Conservation (phyloP, 2,888 invertebrate genomes). For the Lasioglossum leucozonium region DNA sequence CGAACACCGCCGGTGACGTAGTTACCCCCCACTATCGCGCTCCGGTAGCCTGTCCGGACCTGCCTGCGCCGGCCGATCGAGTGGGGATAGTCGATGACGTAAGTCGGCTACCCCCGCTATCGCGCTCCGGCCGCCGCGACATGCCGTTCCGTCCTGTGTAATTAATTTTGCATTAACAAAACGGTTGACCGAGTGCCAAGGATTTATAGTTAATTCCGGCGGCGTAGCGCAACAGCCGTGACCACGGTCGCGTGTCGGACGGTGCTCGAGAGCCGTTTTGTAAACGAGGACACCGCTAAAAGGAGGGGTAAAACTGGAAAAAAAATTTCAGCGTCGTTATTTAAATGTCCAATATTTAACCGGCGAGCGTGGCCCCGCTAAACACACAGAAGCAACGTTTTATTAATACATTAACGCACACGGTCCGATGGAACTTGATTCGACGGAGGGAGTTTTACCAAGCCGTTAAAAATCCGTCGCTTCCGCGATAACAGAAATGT, state of each 20-base stretch:
- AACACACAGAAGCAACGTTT: slow-evolving; percentile 16
- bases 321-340: neutral
- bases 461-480: slow-evolving; percentile 7
- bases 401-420: neutral
- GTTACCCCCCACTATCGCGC: too few species aligned
- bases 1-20: too few species aligned
- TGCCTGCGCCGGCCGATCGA: too few species aligned
- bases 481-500: neutral
- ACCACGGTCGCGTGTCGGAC: neutral
- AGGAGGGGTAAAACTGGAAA: neutral
- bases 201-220: slow-evolving; percentile 62
- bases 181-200: slow-evolving; percentile 46
- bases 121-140: neutral
- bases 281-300: neutral
- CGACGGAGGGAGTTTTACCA: neutral
- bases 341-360: slow-evolving; percentile 42
- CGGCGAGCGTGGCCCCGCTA: neutral
- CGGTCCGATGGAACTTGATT: neutral
- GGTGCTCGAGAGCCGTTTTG: slow-evolving; percentile 18
- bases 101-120: too few species aligned
- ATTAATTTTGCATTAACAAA: slow-evolving; percentile 68
- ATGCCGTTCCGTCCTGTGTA: slow-evolving; percentile 43
- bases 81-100: too few species aligned
- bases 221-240: slow-evolving; percentile 38
- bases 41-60: too few species aligned